A percentile compares a stretch with the other conserved stretches of the same genome.
phyloP scores from a whole-genome alignment of 2,888 invertebrate genomes.

The Cryptocheilus praepositus region DNA sequence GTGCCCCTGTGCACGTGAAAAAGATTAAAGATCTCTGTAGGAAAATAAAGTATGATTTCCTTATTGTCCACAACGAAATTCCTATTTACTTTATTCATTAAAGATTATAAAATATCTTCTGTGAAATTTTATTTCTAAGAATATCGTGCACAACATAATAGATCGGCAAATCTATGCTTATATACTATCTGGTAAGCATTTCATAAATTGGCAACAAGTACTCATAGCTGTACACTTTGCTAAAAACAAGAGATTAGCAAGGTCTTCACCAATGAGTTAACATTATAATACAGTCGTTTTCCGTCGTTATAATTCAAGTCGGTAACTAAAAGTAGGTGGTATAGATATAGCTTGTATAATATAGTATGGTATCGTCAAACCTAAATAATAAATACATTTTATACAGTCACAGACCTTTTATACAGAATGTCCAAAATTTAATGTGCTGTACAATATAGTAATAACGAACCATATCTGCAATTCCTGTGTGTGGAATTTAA shows the following conservation, averaged over 20 bases:
- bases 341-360: slow-evolving; percentile 68
- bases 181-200: slow-evolving; percentile 31
- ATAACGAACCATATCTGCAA: slow-evolving; percentile 22
- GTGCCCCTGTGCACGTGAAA: too few species aligned
- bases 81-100: too few species aligned
- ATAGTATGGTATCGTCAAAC: slow-evolving; percentile 72
- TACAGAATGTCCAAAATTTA: slow-evolving; percentile 70
- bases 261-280: slow-evolving; percentile 42
- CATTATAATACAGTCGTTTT: slow-evolving; percentile 61
- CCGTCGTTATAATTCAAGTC: slow-evolving; percentile 65
- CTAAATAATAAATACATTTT: slow-evolving; percentile 75
- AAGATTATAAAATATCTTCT: slow-evolving; percentile 7
- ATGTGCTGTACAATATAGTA: slow-evolving; percentile 45
- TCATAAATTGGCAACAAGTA: slow-evolving; percentile 61
- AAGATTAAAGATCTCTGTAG: too few species aligned
- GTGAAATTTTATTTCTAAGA: slow-evolving; percentile 32
- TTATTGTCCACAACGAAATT: too few species aligned
- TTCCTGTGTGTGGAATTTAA: slow-evolving; percentile 16
- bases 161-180: slow-evolving; percentile 35
- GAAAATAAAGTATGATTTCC: too few species aligned
- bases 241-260: slow-evolving; percentile 40
- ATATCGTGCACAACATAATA: slow-evolving; percentile 28
- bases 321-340: slow-evolving; percentile 70
- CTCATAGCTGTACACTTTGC: slow-evolving; percentile 46
- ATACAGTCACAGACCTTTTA: slow-evolving; percentile 72